A percentile compares a stretch with the other conserved stretches of the same genome.
Evolutionary conservation across 2,113 vertebrate genomes (phyloP).

Genomic region (Donacobius atricapilla): DNA sequence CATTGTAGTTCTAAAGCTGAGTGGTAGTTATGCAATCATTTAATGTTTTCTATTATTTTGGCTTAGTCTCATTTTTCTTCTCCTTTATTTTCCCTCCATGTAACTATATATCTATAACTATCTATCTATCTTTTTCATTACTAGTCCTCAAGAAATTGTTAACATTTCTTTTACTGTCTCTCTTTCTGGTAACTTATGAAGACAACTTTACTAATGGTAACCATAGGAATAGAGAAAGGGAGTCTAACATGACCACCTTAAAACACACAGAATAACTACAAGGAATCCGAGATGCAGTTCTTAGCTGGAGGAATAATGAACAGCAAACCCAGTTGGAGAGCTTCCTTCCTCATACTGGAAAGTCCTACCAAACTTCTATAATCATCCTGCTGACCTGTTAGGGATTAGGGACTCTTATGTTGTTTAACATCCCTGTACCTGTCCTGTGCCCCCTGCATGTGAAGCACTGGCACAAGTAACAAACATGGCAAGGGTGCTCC

Average conservation of each 20-base stretch:
- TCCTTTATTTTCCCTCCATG: not conserved
- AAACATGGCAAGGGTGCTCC: not conserved
- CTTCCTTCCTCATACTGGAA: not conserved
- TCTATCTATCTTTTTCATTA: not conserved
- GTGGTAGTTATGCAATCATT: not conserved
- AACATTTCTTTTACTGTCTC: not conserved
- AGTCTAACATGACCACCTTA: not conserved
- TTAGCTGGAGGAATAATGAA: not conserved
- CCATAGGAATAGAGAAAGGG: not conserved
- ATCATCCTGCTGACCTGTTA: not conserved
- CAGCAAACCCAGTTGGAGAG: not conserved
- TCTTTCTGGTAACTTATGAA: not conserved
- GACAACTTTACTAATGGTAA: not conserved
- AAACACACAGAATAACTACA: not conserved
- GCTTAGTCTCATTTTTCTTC: not conserved
- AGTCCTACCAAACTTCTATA: not conserved
- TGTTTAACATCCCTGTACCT: not conserved
- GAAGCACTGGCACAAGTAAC: not conserved
- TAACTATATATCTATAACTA: not conserved
- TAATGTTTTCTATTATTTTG: not conserved
- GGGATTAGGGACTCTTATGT: not conserved
- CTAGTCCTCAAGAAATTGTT: not conserved
- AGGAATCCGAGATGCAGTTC: not conserved
- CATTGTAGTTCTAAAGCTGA: not conserved
- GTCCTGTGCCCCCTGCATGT: not conserved